Conservation (phyloP, 2,888 invertebrate species). For the Scaptomyza polygonia region DNA sequence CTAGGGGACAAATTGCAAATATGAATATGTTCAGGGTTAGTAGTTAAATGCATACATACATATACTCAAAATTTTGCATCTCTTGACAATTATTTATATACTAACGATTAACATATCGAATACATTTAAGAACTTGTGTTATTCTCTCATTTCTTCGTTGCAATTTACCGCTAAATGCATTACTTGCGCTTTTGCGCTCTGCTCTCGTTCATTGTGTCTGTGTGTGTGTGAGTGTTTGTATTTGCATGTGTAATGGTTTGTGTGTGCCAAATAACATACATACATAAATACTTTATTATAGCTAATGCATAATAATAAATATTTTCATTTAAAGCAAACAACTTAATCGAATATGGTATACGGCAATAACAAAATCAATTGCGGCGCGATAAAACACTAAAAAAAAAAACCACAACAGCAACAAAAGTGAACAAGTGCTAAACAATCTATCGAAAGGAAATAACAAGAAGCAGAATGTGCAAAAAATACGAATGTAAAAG, state of each 20-base stretch:
- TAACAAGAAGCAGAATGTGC: slow-evolving; percentile 42
- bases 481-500: slow-evolving; percentile 53
- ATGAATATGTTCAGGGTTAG: background rate
- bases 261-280: slow-evolving; percentile 18
- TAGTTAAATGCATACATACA: background rate
- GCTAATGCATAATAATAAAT: slow-evolving; percentile 29
- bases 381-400: slow-evolving; percentile 53
- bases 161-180: slow-evolving; percentile 53
- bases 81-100: background rate
- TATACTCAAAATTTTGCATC: background rate
- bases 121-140: background rate
- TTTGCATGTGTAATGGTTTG: too few relatives aligned
- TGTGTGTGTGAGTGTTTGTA: slow-evolving; percentile 7
- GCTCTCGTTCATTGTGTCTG: slow-evolving; percentile 8
- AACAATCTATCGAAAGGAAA: slow-evolving; percentile 47
- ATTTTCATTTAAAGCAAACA: slow-evolving; percentile 44
- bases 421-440: slow-evolving; percentile 63
- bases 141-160: slow-evolving; percentile 18
- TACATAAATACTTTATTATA: slow-evolving; percentile 18
- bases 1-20: background rate
- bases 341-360: slow-evolving; percentile 39
- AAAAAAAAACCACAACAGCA: slow-evolving; percentile 33
- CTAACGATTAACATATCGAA: background rate
- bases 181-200: slow-evolving; percentile 37
- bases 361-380: slow-evolving; percentile 42